These are phyloP conservation scores for Rhogogaster chlorosoma DNA, from an alignment of 2,888 invertebrate genomes.

Conservation along the genomic window DNA sequence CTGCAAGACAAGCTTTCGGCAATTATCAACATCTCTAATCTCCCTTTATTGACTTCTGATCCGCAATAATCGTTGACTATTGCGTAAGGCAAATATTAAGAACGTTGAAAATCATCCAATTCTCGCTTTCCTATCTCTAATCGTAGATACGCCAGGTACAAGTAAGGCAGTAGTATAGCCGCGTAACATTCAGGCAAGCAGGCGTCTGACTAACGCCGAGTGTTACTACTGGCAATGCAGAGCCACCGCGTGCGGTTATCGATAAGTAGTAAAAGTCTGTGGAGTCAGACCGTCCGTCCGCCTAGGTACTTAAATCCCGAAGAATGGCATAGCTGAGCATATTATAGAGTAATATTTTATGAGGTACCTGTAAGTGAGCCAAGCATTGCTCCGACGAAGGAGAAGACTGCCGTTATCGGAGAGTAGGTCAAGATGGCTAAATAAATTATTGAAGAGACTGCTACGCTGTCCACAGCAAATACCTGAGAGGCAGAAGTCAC, in stretches of 20 bases:
- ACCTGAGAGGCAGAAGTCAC: constrained; percentile 76
- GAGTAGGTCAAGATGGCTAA: constrained; percentile 76
- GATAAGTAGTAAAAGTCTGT: background rate
- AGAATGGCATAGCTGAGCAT: background rate
- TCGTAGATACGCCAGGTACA: background rate
- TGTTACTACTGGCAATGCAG: constrained; percentile 27
- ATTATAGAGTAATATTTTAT: background rate
- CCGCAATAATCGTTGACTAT: background rate
- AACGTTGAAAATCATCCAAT: background rate
- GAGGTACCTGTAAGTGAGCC: constrained; percentile 74
- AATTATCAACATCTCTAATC: background rate
- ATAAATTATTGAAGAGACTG: constrained; percentile 73
- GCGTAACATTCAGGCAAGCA: background rate
- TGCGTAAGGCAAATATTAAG: background rate
- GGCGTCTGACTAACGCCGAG: background rate
- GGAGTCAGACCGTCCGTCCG: background rate
- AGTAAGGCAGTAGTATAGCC: background rate
- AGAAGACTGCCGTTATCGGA: constrained; percentile 74
- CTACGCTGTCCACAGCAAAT: constrained; percentile 73
- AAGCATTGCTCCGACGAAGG: constrained; percentile 73
- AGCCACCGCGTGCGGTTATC: background rate
- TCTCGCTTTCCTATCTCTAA: background rate
- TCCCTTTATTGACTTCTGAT: background rate
- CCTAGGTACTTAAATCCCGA: background rate
- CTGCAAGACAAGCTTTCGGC: background rate